These are phyloP conservation scores for Norana najaformis DNA, from an alignment of 2,888 invertebrate species.

Conservation along the genomic window DNA sequence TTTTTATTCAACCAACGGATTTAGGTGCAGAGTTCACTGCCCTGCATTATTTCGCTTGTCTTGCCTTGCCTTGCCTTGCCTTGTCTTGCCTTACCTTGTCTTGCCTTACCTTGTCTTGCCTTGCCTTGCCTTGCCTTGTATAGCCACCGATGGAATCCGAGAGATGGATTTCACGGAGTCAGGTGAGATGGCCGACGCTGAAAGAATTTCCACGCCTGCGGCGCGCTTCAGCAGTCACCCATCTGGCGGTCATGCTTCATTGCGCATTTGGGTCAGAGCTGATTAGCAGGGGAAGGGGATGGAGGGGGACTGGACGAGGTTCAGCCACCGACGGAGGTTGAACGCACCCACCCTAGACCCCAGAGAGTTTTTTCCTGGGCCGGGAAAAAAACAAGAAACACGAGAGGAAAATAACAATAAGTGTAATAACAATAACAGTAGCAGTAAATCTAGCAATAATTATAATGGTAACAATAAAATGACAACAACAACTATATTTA, in stretches of 20 bases:
- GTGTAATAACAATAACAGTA: too few species aligned
- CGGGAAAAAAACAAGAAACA: background rate
- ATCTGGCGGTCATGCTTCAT: background rate
- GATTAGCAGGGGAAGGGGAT: background rate
- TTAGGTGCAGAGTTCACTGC: constrained; percentile 13
- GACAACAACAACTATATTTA: too few species aligned
- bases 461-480: too few species aligned
- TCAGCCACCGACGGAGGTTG: background rate
- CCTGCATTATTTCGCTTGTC: background rate
- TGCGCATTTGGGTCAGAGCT: background rate
- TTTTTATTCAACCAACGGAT: background rate
- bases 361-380: background rate
- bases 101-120: background rate
- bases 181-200: background rate
- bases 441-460: too few species aligned
- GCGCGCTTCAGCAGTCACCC: background rate
- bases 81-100: background rate
- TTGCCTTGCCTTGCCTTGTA: background rate
- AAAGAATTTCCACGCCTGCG: background rate
- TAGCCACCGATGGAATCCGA: constrained; percentile 13
- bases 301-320: background rate
- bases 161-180: constrained; percentile 1
- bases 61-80: background rate
- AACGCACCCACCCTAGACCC: background rate
- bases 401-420: background rate